A percentile compares a stretch with the other conserved stretches of the same genome.
Evolutionary conservation across 2,113 vertebrate genomes (phyloP).

Genomic region (Promerops cafer): DNA sequence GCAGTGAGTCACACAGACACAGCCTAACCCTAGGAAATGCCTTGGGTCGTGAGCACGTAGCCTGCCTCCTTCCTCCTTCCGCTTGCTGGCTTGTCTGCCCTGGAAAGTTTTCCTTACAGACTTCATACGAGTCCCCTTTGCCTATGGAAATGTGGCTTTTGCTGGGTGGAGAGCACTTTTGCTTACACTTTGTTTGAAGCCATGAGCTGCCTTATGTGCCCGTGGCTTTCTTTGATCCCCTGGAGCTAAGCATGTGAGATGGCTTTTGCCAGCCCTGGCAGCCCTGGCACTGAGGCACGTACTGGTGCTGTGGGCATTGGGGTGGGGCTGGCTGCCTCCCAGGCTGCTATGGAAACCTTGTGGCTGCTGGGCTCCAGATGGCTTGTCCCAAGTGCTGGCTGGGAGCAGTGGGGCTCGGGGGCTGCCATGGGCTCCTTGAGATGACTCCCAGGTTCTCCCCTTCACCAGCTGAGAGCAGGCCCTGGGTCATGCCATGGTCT

Average conservation of each 20-base stretch:
- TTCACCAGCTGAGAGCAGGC: neutral
- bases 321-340: neutral
- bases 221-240: neutral
- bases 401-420: neutral
- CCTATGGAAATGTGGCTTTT: neutral
- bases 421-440: neutral
- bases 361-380: neutral
- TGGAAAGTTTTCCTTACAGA: neutral
- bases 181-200: neutral
- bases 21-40: neutral
- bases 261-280: neutral
- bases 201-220: neutral
- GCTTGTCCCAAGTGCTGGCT: neutral
- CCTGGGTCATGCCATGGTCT: neutral
- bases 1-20: neutral
- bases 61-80: neutral
- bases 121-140: neutral
- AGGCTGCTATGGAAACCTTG: neutral
- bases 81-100: neutral
- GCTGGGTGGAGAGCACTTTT: neutral
- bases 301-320: neutral
- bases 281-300: rapidly evolving
- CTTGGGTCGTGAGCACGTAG: neutral
- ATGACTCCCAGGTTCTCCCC: neutral
- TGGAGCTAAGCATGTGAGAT: neutral